phyloP scores from a whole-genome alignment of 2,113 vertebrate species.

The Trinectes maculatus region DNA sequence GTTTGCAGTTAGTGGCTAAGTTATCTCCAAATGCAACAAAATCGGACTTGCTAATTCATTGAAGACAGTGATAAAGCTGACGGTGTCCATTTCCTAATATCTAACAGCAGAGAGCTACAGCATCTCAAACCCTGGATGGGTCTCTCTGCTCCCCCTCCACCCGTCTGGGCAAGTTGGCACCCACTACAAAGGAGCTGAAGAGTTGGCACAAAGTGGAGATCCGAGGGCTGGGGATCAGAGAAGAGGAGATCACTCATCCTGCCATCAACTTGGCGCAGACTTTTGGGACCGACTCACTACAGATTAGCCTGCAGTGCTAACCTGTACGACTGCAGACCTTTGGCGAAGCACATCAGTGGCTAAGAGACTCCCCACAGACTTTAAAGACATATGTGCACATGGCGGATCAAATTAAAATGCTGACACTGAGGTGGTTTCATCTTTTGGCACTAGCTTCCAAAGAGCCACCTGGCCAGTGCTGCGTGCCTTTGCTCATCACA shows the following conservation, averaged over 20 bases:
- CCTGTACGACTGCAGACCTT: slow-evolving; percentile 68
- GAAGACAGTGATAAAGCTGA: too few relatives aligned
- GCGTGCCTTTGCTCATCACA: slow-evolving; percentile 64
- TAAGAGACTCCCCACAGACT: slow-evolving; percentile 72
- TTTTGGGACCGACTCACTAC: slow-evolving; percentile 65
- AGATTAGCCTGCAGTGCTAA: slow-evolving; percentile 77
- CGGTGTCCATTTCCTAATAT: slow-evolving; percentile 33
- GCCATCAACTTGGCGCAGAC: slow-evolving; percentile 69
- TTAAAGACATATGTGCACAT: slow-evolving; percentile 80
- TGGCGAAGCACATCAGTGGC: slow-evolving; percentile 73
- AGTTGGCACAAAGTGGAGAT: slow-evolving; percentile 73
- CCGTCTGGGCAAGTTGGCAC: slow-evolving; percentile 77
- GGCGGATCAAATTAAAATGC: slow-evolving; percentile 80
- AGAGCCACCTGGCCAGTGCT: slow-evolving; percentile 73
- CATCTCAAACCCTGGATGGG: slow-evolving; percentile 56
- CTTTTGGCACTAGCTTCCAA: slow-evolving; percentile 72
- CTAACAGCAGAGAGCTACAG: slow-evolving; percentile 39
- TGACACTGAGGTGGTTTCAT: slow-evolving; percentile 81
- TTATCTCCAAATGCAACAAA: too few relatives aligned
- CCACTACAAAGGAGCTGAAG: slow-evolving; percentile 72
- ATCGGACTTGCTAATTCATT: too few relatives aligned
- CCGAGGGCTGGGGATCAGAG: slow-evolving; percentile 69
- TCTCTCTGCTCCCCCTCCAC: slow-evolving; percentile 66
- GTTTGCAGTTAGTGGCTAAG: too few relatives aligned
- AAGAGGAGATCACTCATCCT: slow-evolving; percentile 73